phyloP scores from a whole-genome alignment of 2,888 invertebrate genomes.

The Tipula helvola region DNA sequence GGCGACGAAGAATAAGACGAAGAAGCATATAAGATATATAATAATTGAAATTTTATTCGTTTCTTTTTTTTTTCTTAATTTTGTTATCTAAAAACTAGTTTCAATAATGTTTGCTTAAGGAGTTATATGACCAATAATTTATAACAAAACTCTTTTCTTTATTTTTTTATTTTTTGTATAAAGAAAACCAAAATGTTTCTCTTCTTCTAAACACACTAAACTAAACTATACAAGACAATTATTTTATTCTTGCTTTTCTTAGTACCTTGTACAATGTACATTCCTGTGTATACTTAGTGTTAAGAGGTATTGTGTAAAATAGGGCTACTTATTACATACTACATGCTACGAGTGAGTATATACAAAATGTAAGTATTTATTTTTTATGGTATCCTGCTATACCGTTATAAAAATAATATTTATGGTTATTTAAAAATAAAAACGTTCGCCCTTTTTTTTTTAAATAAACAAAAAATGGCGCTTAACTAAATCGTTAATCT shows the following conservation, averaged over 20 bases:
- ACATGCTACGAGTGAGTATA: background rate
- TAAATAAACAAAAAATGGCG: background rate
- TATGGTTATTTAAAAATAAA: background rate
- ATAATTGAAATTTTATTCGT: background rate
- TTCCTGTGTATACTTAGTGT: background rate
- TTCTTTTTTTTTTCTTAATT: background rate
- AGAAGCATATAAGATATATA: background rate
- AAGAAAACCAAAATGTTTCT: background rate
- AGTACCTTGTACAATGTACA: background rate
- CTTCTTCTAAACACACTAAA: background rate
- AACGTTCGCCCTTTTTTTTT: background rate
- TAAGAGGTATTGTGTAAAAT: background rate
- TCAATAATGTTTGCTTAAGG: background rate
- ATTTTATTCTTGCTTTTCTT: background rate
- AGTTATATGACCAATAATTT: constrained; percentile 4
- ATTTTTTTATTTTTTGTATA: background rate
- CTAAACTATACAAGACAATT: background rate
- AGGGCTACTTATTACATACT: background rate
- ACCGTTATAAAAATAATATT: background rate
- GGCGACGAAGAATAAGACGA: background rate
- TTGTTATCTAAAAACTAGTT: constrained; percentile 4
- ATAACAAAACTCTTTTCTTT: background rate
- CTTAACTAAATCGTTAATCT: background rate
- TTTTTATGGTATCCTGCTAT: background rate
- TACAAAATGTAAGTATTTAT: background rate